A percentile compares a stretch with the other conserved stretches of the same genome.
phyloP scores from a whole-genome alignment of 1,140 invertebrate species.

The Temnothorax curvispinosus region DNA sequence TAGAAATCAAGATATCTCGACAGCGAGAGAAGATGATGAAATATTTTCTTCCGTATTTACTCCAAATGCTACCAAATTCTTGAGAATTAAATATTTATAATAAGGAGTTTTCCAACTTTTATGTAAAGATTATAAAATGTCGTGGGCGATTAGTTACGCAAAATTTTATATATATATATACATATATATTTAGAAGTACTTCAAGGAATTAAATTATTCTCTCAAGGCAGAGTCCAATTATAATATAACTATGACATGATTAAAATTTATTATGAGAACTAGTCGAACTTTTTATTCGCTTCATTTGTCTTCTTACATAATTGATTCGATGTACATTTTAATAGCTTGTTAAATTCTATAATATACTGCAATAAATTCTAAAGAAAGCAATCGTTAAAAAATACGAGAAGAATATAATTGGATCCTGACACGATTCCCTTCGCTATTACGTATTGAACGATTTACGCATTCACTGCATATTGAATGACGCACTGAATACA shows the following conservation, averaged over 20 bases:
- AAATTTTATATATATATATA: background rate
- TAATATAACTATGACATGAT: background rate
- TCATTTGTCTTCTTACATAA: background rate
- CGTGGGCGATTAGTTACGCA: background rate
- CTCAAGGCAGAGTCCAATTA: background rate
- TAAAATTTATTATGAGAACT: background rate
- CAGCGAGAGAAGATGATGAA: background rate
- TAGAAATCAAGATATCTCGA: background rate
- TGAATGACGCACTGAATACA: constrained; percentile 45
- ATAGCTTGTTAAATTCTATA: background rate
- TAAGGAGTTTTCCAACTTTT: background rate
- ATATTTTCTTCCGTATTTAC: background rate
- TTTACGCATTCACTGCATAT: constrained; percentile 44
- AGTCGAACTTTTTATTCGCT: background rate
- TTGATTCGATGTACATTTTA: background rate
- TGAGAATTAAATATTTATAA: background rate
- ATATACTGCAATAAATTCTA: background rate
- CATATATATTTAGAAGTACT: background rate
- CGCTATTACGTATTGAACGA: constrained; percentile 29
- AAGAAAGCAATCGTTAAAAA: constrained; percentile 1
- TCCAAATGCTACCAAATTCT: background rate
- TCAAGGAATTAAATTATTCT: background rate
- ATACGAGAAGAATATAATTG: constrained; percentile 24
- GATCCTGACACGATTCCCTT: constrained; percentile 44
- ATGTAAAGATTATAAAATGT: background rate